Evolutionary conservation across 2,888 invertebrate genomes (phyloP).

Genomic region (Chrysolina oricalcia): DNA sequence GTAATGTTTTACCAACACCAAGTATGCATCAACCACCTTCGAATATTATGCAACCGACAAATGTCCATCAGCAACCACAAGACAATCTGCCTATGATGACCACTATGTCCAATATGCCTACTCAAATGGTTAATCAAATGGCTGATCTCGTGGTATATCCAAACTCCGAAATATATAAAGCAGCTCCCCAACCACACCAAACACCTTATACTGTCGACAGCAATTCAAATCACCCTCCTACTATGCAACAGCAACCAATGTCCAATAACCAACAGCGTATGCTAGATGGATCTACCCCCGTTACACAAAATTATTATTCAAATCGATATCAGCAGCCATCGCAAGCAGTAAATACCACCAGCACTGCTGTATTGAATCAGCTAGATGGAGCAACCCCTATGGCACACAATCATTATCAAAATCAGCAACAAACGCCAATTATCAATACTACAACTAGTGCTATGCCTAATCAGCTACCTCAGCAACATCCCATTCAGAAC

Average conservation of each 20-base stretch:
- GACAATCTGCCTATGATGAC: background rate
- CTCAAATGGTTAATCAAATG: slow-evolving; percentile 23
- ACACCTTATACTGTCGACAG: background rate
- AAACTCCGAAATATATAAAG: background rate
- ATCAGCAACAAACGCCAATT: background rate
- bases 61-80: background rate
- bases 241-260: background rate
- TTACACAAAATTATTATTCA: background rate
- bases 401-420: background rate
- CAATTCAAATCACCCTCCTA: background rate
- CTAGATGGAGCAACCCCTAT: background rate
- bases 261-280: background rate
- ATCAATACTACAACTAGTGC: background rate
- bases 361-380: background rate
- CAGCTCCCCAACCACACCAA: background rate
- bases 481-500: background rate
- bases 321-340: background rate
- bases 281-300: background rate
- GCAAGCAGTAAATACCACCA: background rate
- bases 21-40: background rate
- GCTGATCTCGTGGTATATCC: background rate
- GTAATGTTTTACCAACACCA: background rate
- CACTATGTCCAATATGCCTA: slow-evolving; percentile 8
- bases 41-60: background rate
- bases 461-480: background rate